Evolutionary conservation across 2,113 vertebrate genomes (phyloP).

Genomic region (Climacteris rufus): DNA sequence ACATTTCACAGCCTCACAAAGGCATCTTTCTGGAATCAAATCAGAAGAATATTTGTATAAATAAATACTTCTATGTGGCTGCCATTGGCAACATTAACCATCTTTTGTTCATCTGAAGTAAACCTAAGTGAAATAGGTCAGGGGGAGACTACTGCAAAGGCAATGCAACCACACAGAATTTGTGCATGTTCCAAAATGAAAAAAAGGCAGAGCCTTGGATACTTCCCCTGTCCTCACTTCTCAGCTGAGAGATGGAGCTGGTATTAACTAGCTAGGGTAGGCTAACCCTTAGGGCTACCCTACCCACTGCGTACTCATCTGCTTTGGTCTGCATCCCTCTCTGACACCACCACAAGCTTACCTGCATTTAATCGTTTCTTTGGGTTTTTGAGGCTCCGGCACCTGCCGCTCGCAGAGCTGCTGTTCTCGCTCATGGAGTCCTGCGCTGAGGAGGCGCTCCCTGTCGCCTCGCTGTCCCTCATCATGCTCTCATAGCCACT

Average conservation of each 20-base stretch:
- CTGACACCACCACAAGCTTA: background rate
- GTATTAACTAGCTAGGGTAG: background rate
- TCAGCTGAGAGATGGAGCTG: background rate
- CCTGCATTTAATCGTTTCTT: slow-evolving; percentile 90
- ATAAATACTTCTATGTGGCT: background rate
- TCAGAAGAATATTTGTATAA: background rate
- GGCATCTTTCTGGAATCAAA: background rate
- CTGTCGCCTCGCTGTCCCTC: slow-evolving; percentile 95
- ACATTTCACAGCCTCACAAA: background rate
- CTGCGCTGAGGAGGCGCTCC: slow-evolving; percentile 92
- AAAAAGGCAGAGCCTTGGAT: background rate
- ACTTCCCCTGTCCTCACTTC: background rate
- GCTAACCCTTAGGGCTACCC: no score
- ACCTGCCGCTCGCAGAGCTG: slow-evolving; percentile 83
- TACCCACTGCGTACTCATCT: rapidly evolving
- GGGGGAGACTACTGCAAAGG: background rate
- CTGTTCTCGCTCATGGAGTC: slow-evolving; percentile 97
- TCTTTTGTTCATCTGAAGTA: background rate
- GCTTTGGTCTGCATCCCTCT: background rate
- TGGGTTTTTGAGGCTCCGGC: slow-evolving; percentile 87
- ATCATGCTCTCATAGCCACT: slow-evolving; percentile 98
- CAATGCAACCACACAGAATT: background rate
- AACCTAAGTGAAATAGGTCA: background rate
- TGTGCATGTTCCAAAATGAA: background rate
- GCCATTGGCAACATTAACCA: background rate